These are phyloP conservation scores for Erebia ligea DNA, from an alignment of 2,888 invertebrate genomes.

Conservation along the genomic window DNA sequence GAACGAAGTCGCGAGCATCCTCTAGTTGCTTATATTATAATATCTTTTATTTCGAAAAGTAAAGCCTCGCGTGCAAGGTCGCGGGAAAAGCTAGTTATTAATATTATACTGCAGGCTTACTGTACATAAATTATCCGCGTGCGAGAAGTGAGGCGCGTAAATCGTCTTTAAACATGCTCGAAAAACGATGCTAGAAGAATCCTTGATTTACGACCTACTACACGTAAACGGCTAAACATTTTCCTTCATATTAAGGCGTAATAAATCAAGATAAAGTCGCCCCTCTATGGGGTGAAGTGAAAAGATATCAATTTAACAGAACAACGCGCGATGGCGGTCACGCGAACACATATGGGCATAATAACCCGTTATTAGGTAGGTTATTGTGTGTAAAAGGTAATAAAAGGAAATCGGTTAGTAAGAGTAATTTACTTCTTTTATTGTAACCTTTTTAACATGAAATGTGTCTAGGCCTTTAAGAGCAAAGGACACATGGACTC, in stretches of 20 bases:
- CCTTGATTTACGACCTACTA: constrained; percentile 43
- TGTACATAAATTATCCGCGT: constrained; percentile 2
- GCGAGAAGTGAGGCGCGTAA: constrained; percentile 21
- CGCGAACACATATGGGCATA: constrained; percentile 52
- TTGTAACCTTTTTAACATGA: neutral
- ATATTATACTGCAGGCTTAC: constrained; percentile 1
- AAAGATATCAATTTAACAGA: constrained; percentile 66
- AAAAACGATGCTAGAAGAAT: constrained; percentile 35
- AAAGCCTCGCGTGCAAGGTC: neutral
- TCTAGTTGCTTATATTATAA: too few species aligned
- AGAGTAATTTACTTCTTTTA: constrained; percentile 1
- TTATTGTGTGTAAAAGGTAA: constrained; percentile 33
- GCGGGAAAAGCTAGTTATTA: neutral
- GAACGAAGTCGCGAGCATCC: too few species aligned
- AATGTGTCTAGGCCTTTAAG: neutral
- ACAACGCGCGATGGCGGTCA: constrained; percentile 56
- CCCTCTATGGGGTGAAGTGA: constrained; percentile 58
- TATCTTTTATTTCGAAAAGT: too few species aligned
- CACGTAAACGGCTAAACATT: constrained; percentile 44
- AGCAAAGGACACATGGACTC: neutral
- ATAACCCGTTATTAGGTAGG: constrained; percentile 42
- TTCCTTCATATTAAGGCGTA: constrained; percentile 51
- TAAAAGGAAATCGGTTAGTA: constrained; percentile 19
- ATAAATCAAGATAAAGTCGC: constrained; percentile 65
- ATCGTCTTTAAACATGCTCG: constrained; percentile 22